Base-by-base conservation (phyloP, 2,797 vertebrate genomes). In the Schizopygopsis malacanthus region DNA sequence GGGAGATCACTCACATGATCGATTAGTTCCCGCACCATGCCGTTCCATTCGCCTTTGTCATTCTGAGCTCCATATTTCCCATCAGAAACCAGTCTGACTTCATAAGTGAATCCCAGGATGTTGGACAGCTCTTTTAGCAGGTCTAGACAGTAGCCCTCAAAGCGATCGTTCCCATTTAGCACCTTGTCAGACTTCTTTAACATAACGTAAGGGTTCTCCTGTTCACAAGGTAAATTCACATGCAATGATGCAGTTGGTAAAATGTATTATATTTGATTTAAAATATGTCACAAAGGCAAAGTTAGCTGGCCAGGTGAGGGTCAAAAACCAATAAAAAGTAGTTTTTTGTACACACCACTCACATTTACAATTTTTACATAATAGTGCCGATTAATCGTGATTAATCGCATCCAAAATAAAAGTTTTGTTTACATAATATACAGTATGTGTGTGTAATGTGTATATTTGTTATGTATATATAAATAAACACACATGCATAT, bases 151-250 rank as follows among this genome's bases (percentile, higher is more conserved):
- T 98, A 99, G 39, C 98, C 98, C 89, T 99, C 98, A 0, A 98
- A 99, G 85, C 98, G 96, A 87, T 99, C 98, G 61, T 99, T 99
- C 78, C 98, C 98, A 2, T 95, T 94, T 9, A 99, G 92, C 45
- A 97, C 97, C 90, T 97, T 98, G 88, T 99, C 98, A 1, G 98
- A 99, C 89, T 99, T 99, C 92, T 94, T 98, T 82, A 96, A 93
- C 98, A 99, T 99, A 90, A 99, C 98, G 4, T 99, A 99, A 1
- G 98, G 98, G 90, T 98, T 98, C 93, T 99, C 98, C 98, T 99
- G 91, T 11, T 91, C 82, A 82, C 28, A 87, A 76, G 41, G 61
- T 82, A 78, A 79, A 45, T 39, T 39, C 12, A 39, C 25, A 47
- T 52, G 20, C 3, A 16, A 25, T 65, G 15, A 25, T 47, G 45